A percentile compares a stretch with the other conserved stretches of the same genome.
Conservation (phyloP, 2,797 vertebrate genomes). For the Melanotaenia maccullochi region DNA sequence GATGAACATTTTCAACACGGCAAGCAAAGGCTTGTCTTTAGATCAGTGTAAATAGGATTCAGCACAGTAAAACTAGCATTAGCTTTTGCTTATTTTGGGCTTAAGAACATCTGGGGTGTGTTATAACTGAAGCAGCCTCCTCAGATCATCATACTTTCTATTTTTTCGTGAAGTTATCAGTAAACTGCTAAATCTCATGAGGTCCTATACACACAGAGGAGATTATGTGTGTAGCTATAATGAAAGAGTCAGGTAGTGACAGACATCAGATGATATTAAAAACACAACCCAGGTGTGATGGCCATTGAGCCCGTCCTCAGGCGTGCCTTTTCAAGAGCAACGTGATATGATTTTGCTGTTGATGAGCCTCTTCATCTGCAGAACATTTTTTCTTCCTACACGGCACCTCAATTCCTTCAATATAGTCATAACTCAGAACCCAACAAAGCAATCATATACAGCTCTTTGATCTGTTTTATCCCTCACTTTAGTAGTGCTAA, state of each 20-base stretch:
- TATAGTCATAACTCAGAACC: constrained; percentile 51
- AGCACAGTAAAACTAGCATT: constrained; percentile 49
- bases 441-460: constrained; percentile 54
- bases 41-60: constrained; percentile 47
- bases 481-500: constrained; percentile 64
- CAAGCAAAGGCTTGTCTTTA: constrained; percentile 50
- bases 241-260: constrained; percentile 47
- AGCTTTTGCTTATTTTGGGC: constrained; percentile 66
- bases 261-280: constrained; percentile 33
- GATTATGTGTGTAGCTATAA: constrained; percentile 13
- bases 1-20: constrained; percentile 32
- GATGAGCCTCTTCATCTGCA: constrained; percentile 22
- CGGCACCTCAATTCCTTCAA: constrained; percentile 17
- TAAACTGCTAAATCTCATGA: constrained; percentile 28
- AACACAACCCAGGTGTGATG: constrained; percentile 56
- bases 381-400: constrained; percentile 31
- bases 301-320: constrained; percentile 49
- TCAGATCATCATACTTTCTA: constrained; percentile 35
- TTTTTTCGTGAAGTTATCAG: constrained; percentile 42
- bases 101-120: constrained; percentile 67
- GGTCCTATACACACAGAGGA: constrained; percentile 10
- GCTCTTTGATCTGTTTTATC: constrained; percentile 78
- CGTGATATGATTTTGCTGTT: constrained; percentile 31
- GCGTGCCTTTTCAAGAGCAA: constrained; percentile 57
- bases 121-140: constrained; percentile 56